Conservation (phyloP, 2,888 invertebrate genomes). For the Lagria hirta region DNA sequence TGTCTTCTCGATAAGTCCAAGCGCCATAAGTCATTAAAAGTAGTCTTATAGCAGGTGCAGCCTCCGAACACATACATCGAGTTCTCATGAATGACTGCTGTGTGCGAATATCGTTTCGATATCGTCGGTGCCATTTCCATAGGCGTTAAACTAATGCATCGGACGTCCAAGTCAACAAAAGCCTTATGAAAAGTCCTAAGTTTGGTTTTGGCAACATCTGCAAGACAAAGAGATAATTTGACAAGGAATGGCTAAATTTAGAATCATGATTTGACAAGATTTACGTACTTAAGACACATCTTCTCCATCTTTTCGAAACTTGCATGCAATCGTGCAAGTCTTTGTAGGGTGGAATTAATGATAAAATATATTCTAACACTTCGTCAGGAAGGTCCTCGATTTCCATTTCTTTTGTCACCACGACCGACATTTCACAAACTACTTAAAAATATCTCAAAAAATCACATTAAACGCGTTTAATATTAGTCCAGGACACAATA, state of each 20-base stretch:
- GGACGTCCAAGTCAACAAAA: conserved; percentile 71
- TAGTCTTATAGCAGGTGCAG: conserved; percentile 89
- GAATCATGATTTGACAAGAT: conserved; percentile 26
- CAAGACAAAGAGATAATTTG: conserved; percentile 21
- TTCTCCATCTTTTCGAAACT: conserved; percentile 86
- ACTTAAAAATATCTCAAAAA: no score
- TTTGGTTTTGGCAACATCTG: conserved; percentile 79
- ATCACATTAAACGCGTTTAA: no score
- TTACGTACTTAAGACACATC: conserved; percentile 78
- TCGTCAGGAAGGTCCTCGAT: conserved; percentile 86
- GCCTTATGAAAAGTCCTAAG: conserved; percentile 75
- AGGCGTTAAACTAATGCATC: conserved; percentile 69
- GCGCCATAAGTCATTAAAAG: conserved; percentile 95
- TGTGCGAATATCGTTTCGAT: conserved; percentile 89
- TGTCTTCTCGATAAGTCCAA: conserved; percentile 82
- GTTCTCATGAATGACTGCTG: conserved; percentile 79
- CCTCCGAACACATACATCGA: conserved; percentile 96
- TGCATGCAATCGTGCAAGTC: conserved; percentile 84
- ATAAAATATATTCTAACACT: conserved; percentile 88
- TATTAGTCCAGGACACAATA: no score
- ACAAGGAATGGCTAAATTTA: conserved; percentile 36
- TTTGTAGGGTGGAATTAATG: conserved; percentile 85
- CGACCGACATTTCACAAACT: conserved; percentile 11
- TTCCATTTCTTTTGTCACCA: conserved; percentile 4
- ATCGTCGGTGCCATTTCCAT: conserved; percentile 71